Conservation (phyloP, 1,140 invertebrate species). For the Chironomus striatipennis region DNA sequence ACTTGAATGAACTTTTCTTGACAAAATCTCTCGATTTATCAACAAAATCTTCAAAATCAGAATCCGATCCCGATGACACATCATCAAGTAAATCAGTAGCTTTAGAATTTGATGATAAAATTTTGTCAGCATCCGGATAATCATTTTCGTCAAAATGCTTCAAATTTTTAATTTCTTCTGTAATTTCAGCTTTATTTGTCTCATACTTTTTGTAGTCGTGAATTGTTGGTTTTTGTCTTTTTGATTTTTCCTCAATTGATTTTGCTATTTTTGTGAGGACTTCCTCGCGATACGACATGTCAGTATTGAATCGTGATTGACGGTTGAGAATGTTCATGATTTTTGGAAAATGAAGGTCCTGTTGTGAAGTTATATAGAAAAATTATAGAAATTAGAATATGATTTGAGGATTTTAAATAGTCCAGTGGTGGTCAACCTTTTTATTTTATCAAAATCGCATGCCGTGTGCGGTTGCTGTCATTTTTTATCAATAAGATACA, state of each 20-base stretch:
- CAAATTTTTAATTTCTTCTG: slow-evolving; percentile 40
- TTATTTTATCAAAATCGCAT: too few species aligned
- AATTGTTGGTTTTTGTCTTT: slow-evolving; percentile 28
- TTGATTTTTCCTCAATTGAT: slow-evolving; percentile 32
- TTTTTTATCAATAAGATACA: too few species aligned
- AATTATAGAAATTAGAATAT: background rate
- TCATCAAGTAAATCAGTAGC: background rate
- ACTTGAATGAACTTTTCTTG: background rate
- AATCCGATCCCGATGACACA: background rate
- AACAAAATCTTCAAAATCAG: background rate
- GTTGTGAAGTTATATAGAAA: too few species aligned
- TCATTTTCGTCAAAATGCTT: slow-evolving; percentile 41
- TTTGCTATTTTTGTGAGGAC: slow-evolving; percentile 29
- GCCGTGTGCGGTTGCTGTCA: too few species aligned
- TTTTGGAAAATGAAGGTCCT: slow-evolving; percentile 34
- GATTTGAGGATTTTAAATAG: too few species aligned
- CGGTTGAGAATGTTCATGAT: slow-evolving; percentile 29
- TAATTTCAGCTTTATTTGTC: slow-evolving; percentile 32
- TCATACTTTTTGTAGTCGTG: slow-evolving; percentile 31
- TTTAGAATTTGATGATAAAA: background rate
- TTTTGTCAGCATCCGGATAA: slow-evolving; percentile 33
- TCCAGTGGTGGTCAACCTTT: too few species aligned
- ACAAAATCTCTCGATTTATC: background rate
- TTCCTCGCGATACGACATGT: background rate
- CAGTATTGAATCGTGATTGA: background rate